These are phyloP conservation scores for Petrophora chlorosata DNA, from an alignment of 2,888 invertebrate species.

Conservation along the genomic window DNA sequence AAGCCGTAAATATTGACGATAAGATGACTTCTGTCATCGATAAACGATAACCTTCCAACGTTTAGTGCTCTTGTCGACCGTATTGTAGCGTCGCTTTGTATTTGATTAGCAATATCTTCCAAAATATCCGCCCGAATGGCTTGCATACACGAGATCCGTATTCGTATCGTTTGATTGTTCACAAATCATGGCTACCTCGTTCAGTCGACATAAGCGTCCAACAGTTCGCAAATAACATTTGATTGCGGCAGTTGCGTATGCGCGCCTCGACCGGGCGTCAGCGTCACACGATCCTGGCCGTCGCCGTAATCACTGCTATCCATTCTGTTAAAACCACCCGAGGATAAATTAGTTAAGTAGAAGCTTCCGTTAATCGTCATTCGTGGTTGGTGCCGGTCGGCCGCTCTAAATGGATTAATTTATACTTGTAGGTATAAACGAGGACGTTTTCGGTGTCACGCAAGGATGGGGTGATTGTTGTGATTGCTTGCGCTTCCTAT, in stretches of 20 bases:
- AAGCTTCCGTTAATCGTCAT: slow-evolving; percentile 84
- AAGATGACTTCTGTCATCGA: slow-evolving; percentile 27
- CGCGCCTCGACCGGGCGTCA: slow-evolving; percentile 56
- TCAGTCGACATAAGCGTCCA: slow-evolving; percentile 39
- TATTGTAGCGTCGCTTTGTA: slow-evolving; percentile 30
- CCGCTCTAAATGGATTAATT: slow-evolving; percentile 84
- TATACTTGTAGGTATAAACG: slow-evolving; percentile 82
- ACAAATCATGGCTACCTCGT: slow-evolving; percentile 41
- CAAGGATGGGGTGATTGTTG: slow-evolving; percentile 82
- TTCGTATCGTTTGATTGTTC: slow-evolving; percentile 40
- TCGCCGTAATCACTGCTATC: slow-evolving; percentile 82
- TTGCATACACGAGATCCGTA: slow-evolving; percentile 20
- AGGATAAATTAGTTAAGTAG: slow-evolving; percentile 85
- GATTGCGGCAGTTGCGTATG: slow-evolving; percentile 52
- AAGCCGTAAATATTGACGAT: slow-evolving; percentile 22
- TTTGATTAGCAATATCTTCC: slow-evolving; percentile 24
- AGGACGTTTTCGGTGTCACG: slow-evolving; percentile 83
- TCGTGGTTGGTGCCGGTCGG: slow-evolving; percentile 75
- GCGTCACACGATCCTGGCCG: slow-evolving; percentile 70
- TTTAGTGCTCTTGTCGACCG: slow-evolving; percentile 27
- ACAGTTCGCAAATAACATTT: slow-evolving; percentile 51
- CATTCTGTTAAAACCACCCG: slow-evolving; percentile 85
- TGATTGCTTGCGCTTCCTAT: slow-evolving; percentile 81
- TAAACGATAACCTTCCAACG: slow-evolving; percentile 26
- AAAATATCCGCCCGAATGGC: slow-evolving; percentile 22